Evolutionary conservation across 2,113 vertebrate species (phyloP).

Genomic region (Cariama cristata): DNA sequence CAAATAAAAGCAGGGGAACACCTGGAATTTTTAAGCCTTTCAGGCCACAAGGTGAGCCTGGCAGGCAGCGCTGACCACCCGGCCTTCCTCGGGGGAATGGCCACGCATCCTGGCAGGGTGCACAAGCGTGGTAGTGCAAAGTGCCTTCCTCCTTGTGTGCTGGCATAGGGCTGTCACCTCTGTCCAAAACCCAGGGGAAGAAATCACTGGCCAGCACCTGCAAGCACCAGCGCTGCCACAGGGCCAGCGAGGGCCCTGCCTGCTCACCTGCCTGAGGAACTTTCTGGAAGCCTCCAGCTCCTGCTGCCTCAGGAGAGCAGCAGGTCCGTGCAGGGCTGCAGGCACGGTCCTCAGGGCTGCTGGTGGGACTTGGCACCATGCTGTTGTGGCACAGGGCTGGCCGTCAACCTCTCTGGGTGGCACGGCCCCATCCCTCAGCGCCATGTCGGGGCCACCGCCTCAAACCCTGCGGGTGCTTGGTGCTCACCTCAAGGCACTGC

Average conservation of each 20-base stretch:
- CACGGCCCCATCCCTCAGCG: rapidly evolving
- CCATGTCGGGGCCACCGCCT: rapidly evolving
- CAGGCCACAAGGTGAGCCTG: rapidly evolving
- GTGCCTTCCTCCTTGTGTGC: rapidly evolving
- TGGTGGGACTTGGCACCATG: rapidly evolving
- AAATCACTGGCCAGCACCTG: rapidly evolving
- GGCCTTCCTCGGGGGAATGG: neutral
- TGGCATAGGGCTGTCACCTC: rapidly evolving
- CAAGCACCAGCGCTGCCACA: rapidly evolving
- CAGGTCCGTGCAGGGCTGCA: rapidly evolving
- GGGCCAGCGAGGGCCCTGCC: rapidly evolving
- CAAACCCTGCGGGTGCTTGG: rapidly evolving
- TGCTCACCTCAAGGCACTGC: rapidly evolving
- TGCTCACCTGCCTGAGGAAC: neutral
- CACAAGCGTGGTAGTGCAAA: rapidly evolving
- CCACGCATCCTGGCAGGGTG: rapidly evolving
- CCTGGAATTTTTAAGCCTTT: rapidly evolving
- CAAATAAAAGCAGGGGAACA: neutral
- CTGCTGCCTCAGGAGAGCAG: neutral
- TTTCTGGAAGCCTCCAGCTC: neutral
- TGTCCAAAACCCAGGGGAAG: neutral
- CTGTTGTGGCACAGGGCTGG: rapidly evolving
- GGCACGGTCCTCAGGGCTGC: neutral
- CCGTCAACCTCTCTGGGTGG: rapidly evolving
- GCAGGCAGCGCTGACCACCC: rapidly evolving